Percentiles rank a stretch among this genome's conserved stretches.
Evolutionary conservation across 2,113 vertebrate species (phyloP).

Genomic region (Cisticola juncidis): DNA sequence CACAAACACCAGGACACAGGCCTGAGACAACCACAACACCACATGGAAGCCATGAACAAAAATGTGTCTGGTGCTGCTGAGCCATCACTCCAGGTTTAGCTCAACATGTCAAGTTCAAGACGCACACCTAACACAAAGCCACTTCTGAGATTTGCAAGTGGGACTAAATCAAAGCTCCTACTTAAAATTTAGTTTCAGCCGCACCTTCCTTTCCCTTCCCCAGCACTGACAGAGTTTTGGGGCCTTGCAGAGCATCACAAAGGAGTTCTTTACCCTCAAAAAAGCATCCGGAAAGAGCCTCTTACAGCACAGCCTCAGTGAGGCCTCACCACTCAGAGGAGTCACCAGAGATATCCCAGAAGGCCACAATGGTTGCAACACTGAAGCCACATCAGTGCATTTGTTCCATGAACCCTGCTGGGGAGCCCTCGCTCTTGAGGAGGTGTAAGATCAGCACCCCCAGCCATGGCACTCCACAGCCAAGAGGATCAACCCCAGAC

Average conservation of each 20-base stretch:
- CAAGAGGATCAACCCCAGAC: not conserved
- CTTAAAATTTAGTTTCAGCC: conserved; percentile 16
- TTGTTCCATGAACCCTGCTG: not conserved
- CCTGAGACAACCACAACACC: not conserved
- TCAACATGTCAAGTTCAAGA: not conserved
- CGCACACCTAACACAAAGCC: conserved; percentile 11
- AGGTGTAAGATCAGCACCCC: not conserved
- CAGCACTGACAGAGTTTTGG: not conserved
- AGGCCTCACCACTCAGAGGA: not conserved
- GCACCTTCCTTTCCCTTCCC: not conserved
- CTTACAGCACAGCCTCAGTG: not conserved
- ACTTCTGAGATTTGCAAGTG: not conserved
- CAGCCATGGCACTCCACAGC: not conserved
- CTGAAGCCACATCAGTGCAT: not conserved
- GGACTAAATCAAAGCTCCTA: not conserved
- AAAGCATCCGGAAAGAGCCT: not conserved
- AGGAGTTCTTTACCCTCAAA: not conserved
- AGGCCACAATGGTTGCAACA: not conserved
- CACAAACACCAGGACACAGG: not conserved
- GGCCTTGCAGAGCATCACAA: not conserved
- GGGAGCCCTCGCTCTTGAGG: not conserved
- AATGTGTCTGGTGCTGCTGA: conserved; percentile 8
- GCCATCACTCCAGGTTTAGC: not conserved
- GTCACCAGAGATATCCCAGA: not conserved
- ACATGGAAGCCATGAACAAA: conserved; percentile 48